phyloP scores from a whole-genome alignment of 2,113 vertebrate genomes.

The Engystomops pustulosus region DNA sequence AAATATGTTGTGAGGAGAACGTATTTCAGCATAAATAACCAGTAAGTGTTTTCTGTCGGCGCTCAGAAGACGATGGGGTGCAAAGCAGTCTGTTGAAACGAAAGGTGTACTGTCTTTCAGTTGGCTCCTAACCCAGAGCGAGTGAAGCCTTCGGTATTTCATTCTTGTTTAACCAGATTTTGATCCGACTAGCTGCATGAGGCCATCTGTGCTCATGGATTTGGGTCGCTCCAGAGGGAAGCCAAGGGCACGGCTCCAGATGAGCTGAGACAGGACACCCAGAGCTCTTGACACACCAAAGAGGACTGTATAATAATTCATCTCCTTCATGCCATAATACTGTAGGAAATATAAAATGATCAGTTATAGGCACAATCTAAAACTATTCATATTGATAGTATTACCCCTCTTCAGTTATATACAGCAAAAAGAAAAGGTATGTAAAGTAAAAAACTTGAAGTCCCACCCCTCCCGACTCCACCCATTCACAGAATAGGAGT shows the following conservation, averaged over 20 bases:
- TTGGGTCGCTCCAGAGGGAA: conserved; percentile 96
- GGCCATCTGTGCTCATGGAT: conserved; percentile 94
- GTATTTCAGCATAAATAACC: conserved; percentile 69
- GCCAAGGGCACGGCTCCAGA: conserved; percentile 92
- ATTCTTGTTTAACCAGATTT: conserved; percentile 81
- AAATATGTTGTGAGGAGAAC: conserved; percentile 6
- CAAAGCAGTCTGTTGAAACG: conserved; percentile 63
- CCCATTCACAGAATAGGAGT: too few species aligned
- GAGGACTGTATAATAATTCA: conserved; percentile 98
- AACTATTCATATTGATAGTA: too few species aligned
- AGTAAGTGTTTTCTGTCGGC: conserved; percentile 67
- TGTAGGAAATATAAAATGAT: conserved; percentile 63
- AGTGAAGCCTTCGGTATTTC: conserved; percentile 40
- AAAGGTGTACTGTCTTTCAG: conserved; percentile 77
- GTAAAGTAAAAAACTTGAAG: too few species aligned
- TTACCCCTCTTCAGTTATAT: too few species aligned
- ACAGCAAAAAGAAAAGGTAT: too few species aligned
- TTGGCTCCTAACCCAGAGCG: conserved; percentile 59
- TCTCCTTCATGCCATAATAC: conserved; percentile 96
- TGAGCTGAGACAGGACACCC: conserved; percentile 89
- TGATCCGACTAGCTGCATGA: conserved; percentile 86
- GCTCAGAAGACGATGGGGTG: conserved; percentile 68
- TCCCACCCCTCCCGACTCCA: too few species aligned
- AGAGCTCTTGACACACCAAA: conserved; percentile 94
- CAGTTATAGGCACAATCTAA: neutral